Percentiles rank a stretch among this genome's conserved stretches.
phyloP scores from a whole-genome alignment of 2,797 vertebrate species.

The Sparidentex hasta region DNA sequence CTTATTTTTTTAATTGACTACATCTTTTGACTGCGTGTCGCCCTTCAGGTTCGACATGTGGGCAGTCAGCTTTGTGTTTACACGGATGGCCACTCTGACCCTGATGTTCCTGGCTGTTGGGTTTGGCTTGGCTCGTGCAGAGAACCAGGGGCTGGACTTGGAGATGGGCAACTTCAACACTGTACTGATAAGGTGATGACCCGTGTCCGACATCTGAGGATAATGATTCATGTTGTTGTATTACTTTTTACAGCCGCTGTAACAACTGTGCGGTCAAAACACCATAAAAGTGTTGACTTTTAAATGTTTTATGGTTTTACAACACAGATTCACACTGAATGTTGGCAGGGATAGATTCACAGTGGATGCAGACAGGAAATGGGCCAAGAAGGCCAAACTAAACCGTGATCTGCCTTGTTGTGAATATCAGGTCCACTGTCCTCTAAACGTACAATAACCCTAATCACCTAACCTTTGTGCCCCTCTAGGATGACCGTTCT shows the following conservation, averaged over 20 bases:
- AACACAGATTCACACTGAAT: background rate
- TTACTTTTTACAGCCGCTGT: slow-evolving; percentile 26
- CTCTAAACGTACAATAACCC: slow-evolving; percentile 6
- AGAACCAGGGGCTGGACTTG: slow-evolving; percentile 91
- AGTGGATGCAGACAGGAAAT: background rate
- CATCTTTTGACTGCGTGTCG: background rate
- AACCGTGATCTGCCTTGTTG: background rate
- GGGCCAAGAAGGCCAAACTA: background rate
- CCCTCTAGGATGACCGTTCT: slow-evolving; percentile 90
- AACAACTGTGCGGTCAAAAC: background rate
- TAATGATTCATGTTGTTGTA: slow-evolving; percentile 22
- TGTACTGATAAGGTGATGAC: slow-evolving; percentile 90
- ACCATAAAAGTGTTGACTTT: slow-evolving; percentile 6
- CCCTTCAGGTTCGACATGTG: slow-evolving; percentile 92
- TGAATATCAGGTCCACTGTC: slow-evolving; percentile 13
- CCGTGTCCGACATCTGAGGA: slow-evolving; percentile 5
- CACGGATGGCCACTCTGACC: slow-evolving; percentile 94
- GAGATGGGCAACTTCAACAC: slow-evolving; percentile 96
- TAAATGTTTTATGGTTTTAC: slow-evolving; percentile 19
- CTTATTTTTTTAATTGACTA: background rate
- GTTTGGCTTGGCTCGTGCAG: slow-evolving; percentile 92
- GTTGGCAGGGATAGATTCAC: background rate
- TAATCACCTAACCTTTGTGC: slow-evolving; percentile 33
- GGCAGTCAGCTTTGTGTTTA: slow-evolving; percentile 93
- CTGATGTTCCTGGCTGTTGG: slow-evolving; percentile 94